Conservation (phyloP, 2,113 vertebrate genomes). For the Eulacestoma nigropectus region DNA sequence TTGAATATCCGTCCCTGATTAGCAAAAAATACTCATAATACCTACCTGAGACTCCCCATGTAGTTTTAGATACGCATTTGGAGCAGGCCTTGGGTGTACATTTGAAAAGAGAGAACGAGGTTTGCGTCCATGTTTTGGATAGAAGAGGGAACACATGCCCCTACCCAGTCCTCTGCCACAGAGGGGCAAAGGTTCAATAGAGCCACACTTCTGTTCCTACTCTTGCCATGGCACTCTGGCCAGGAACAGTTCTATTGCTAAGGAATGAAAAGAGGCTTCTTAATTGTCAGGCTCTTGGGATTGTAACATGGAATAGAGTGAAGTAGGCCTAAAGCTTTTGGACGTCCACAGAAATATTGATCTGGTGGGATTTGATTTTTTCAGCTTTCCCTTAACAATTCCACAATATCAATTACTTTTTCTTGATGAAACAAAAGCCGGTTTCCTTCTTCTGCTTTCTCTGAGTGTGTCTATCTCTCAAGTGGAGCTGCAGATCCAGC, state of each 20-base stretch:
- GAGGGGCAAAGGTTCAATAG: background rate
- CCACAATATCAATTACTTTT: fast-evolving
- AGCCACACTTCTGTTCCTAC: background rate
- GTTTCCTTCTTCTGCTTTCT: background rate
- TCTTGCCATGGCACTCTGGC: background rate
- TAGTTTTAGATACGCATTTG: background rate
- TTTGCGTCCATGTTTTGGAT: background rate
- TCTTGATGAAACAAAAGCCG: background rate
- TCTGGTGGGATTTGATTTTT: background rate
- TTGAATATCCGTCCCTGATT: background rate
- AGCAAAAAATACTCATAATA: background rate
- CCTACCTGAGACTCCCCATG: background rate
- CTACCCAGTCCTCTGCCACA: background rate
- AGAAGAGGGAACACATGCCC: background rate
- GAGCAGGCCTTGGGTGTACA: background rate
- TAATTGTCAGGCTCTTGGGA: background rate
- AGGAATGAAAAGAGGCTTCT: background rate
- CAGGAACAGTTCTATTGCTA: background rate
- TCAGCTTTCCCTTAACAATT: background rate
- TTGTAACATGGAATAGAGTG: background rate
- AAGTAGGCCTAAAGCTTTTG: background rate
- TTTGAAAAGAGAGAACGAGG: background rate
- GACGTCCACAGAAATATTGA: background rate
- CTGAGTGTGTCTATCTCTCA: background rate
- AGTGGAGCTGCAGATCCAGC: background rate